These are phyloP conservation scores for Orchestia grillus DNA, from an alignment of 1,140 invertebrate genomes.

Conservation along the genomic window DNA sequence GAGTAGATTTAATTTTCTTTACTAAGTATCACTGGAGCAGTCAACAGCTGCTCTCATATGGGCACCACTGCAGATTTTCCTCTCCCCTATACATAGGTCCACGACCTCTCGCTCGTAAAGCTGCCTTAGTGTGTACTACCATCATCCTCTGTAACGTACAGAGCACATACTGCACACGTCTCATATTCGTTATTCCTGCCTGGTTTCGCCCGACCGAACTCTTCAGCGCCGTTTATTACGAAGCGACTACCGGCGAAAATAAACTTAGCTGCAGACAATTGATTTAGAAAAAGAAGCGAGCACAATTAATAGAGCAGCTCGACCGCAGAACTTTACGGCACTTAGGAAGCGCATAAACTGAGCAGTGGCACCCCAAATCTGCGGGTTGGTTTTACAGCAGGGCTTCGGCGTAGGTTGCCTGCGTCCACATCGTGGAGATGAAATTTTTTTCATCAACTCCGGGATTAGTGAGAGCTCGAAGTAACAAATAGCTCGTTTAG, in stretches of 20 bases:
- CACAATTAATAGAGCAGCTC: slow-evolving; percentile 33
- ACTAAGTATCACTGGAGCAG: no score
- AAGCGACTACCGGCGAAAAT: neutral
- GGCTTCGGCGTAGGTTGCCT: neutral
- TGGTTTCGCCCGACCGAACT: neutral
- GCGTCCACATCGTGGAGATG: neutral
- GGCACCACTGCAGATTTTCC: no score
- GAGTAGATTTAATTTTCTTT: no score
- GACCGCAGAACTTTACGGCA: slow-evolving; percentile 14
- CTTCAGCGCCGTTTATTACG: neutral
- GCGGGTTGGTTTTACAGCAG: neutral
- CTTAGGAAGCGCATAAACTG: neutral
- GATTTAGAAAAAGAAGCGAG: neutral
- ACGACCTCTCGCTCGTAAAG: no score
- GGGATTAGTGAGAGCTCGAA: no score
- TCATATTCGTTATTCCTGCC: neutral
- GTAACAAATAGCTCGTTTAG: no score
- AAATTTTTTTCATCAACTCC: neutral
- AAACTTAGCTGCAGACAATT: neutral
- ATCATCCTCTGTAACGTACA: neutral
- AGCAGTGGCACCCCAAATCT: neutral
- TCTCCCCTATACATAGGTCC: no score
- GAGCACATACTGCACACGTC: neutral
- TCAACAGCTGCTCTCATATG: no score
- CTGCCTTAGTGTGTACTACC: neutral